Evolutionary conservation across 2,797 vertebrate genomes (phyloP).

Genomic region (Eupleurogrammus muticus): DNA sequence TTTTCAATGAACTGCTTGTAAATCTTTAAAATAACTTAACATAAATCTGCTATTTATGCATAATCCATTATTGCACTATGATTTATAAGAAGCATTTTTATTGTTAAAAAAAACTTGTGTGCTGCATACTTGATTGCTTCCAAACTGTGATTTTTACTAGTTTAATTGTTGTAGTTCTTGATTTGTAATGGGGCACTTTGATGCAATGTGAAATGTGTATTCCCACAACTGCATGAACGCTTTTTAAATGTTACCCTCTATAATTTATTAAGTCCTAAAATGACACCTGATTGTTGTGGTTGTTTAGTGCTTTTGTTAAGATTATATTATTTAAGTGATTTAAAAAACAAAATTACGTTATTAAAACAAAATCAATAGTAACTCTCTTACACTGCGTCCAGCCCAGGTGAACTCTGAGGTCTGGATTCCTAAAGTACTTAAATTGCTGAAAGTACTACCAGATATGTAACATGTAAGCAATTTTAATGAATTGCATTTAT

Average conservation of each 20-base stretch:
- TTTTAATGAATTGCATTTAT: conserved; percentile 45
- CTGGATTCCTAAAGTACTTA: conserved; percentile 32
- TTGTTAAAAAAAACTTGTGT: conserved; percentile 91
- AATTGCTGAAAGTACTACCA: conserved; percentile 33
- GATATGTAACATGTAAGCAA: conserved; percentile 16
- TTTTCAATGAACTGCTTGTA: conserved; percentile 82
- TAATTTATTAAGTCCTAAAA: conserved; percentile 75
- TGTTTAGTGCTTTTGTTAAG: conserved; percentile 71
- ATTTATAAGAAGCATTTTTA: conserved; percentile 92
- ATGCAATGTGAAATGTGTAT: conserved; percentile 90
- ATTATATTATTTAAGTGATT: conserved; percentile 59
- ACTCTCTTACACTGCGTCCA: conserved; percentile 10
- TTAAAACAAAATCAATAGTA: conserved; percentile 45
- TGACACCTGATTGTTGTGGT: conserved; percentile 69
- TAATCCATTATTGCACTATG: conserved; percentile 98
- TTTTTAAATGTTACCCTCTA: conserved; percentile 75
- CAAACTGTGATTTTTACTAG: conserved; percentile 89
- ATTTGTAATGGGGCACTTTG: conserved; percentile 95
- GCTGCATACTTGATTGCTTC: conserved; percentile 66
- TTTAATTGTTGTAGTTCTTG: conserved; percentile 91
- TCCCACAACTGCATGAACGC: conserved; percentile 82
- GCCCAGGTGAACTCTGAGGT: conserved; percentile 32
- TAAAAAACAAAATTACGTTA: conserved; percentile 35
- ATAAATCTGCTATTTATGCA: conserved; percentile 96
- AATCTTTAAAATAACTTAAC: conserved; percentile 88